Conservation (phyloP, 1,140 invertebrate species). For the Venustaconcha ellipsiformis region DNA sequence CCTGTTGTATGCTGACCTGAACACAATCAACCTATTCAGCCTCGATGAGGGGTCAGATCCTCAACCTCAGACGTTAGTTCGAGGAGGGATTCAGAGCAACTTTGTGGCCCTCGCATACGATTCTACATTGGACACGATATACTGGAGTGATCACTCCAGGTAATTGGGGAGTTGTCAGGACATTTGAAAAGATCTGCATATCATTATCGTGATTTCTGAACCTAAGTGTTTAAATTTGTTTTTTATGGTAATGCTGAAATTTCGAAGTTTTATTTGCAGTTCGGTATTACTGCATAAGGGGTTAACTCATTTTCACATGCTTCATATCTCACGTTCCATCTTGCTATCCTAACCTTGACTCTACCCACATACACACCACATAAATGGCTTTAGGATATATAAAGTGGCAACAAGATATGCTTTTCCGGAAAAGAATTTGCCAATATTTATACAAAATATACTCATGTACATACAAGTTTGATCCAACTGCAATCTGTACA, state of each 20-base stretch:
- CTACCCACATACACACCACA: too few species aligned
- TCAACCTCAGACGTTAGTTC: conserved; percentile 30
- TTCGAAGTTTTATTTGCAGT: too few species aligned
- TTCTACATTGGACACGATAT: conserved; percentile 35
- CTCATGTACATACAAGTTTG: too few species aligned
- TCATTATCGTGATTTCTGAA: neutral
- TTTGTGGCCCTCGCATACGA: conserved; percentile 46
- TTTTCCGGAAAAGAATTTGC: too few species aligned
- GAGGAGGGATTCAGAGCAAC: conserved; percentile 37
- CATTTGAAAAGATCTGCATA: neutral
- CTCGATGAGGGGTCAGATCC: conserved; percentile 37
- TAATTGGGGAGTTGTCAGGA: conserved; percentile 5
- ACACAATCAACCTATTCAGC: conserved; percentile 46
- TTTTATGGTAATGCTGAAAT: neutral
- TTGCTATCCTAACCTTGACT: too few species aligned
- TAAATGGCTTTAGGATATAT: too few species aligned
- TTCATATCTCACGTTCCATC: too few species aligned
- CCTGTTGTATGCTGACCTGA: conserved; percentile 49
- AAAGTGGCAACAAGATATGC: too few species aligned
- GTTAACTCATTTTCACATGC: too few species aligned
- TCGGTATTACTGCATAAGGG: too few species aligned
- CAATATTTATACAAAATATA: too few species aligned
- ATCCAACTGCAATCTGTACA: too few species aligned
- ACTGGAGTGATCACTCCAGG: conserved; percentile 50
- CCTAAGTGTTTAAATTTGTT: neutral